Evolutionary conservation across 2,888 invertebrate genomes (phyloP).

Genomic region (Villa cingulata): DNA sequence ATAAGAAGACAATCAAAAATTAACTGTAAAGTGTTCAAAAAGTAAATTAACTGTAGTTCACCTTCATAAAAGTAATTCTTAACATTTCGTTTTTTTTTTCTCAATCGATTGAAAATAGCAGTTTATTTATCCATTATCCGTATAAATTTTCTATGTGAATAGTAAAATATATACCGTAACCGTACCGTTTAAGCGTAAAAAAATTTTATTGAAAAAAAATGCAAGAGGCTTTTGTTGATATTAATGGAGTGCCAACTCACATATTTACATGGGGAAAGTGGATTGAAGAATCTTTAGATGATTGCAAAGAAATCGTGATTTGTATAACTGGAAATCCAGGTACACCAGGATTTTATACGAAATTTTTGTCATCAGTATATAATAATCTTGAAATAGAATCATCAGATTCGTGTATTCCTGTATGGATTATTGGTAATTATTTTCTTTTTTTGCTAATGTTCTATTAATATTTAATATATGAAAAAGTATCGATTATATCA

Average conservation of each 20-base stretch:
- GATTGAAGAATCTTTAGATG: slow-evolving; percentile 47
- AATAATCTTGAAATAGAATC: slow-evolving; percentile 36
- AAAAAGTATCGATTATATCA: no score
- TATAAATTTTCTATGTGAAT: no score
- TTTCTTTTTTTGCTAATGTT: neutral
- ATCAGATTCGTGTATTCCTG: slow-evolving; percentile 38
- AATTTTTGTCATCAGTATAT: slow-evolving; percentile 55
- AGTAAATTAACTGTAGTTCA: no score
- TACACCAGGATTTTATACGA: slow-evolving; percentile 62
- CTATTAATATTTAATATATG: neutral
- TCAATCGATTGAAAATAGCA: no score
- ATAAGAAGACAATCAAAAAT: no score
- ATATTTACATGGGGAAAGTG: slow-evolving; percentile 58
- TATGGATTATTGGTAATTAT: slow-evolving; percentile 59
- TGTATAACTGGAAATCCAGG: slow-evolving; percentile 85
- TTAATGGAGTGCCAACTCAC: slow-evolving; percentile 58
- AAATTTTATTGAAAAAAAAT: no score
- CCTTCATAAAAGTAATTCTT: no score
- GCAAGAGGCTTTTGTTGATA: slow-evolving; percentile 34
- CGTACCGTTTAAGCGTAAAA: no score
- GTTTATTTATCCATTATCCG: no score
- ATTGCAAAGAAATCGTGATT: slow-evolving; percentile 49
- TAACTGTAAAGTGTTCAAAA: no score
- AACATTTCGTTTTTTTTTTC: no score
- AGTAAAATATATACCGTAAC: no score